Base-by-base conservation (phyloP, 2,888 invertebrate species). In the Hemistola chrysoprasaria region DNA sequence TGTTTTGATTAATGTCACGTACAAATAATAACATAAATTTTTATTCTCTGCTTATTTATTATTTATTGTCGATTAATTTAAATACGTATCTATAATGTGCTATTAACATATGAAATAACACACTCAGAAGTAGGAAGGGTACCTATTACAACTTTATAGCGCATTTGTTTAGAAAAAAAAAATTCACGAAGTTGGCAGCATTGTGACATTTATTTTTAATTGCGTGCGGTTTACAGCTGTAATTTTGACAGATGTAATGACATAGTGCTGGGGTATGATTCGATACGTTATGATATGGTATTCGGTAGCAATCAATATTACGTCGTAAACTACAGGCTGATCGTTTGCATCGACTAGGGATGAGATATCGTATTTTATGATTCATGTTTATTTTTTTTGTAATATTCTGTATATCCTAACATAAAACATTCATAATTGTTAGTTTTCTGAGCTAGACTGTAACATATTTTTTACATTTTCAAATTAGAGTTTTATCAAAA, bases 231-330 rank as follows among this genome's bases (percentile, higher is more conserved):
- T 38, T 40, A 44, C 69, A 69, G 56, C 65, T 70, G 71, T 68
- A 62, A 67, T 38, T 40, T 32, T 64, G 63, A 68, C 65, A 60
- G 53, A 47, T 9, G 46, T 62, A 62, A 56, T 64, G 37, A 44
- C 23, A 37, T 31, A 39, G 38, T 8, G 46, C 22, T 31, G 41
- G 9, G 22, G 4, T 23, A 11, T 28, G 30, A 24, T 25, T 47
- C 44, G 45, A 28, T 30, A 47, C 40, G 43, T 43, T 41, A 54
- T 55, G 44, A 62, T 69, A 56, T 53, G 59, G 53, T 53, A 73
- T 74, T 65, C 52, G 43, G 57, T 43, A 53, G 54, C 65, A 73
- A 78, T 77, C 72, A 72, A 67, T 68, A 65, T 60, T 70, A 72
- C 70, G 8, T 76, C 72, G 71, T 77, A 76, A 74, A 75, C 56